Base-by-base conservation (phyloP, 2,888 invertebrate genomes). In the Watsonalla binaria region DNA sequence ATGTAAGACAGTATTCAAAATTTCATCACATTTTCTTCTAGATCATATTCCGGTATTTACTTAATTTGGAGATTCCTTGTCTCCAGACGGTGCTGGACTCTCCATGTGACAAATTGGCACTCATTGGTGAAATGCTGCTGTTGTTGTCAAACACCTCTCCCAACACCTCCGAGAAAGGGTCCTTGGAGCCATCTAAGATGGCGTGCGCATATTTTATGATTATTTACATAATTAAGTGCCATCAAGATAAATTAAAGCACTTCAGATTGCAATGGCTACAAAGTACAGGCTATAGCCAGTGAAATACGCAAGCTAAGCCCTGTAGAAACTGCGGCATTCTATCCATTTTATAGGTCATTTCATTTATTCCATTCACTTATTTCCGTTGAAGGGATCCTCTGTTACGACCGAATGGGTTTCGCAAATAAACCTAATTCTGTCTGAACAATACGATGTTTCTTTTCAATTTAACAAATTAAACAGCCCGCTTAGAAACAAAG, bases 391-490 rank as follows among this genome's bases (percentile, higher is more conserved):
- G 79, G 84, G 85, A 84, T 85, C 85, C 76, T 70, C 74, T 65
- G 78, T 86, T 84, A 86, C 86, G 86, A 85, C 73, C 82, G 80
- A 82, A 78, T 82, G 83, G 78, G 81, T 84, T 82, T 78, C 82
- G 77, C 81, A 84, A 87, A 87, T 85, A 87, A 84, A 85, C 86
- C 82, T 86, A 86, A 86, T 86, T 82, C 77, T 74, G 77, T 78
- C 77, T 66, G 79, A 82, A 84, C 82, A 85, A 83, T 84, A 76
- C 82, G 77, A 84, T 84, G 85, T 85, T 86, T 86, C 86, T 85
- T 88, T 88, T 84, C 88, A 86, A 89, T 89, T 88, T 87, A 84
- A 84, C 84, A 87, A 85, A 89, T 87, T 86, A 84, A 82, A 83
- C 76, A 68, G 65, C 66, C 66, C 74, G 66, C 63, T 61, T 64